Conservation (phyloP, 2,888 invertebrate species). For the Pandemis cinnamomeana region DNA sequence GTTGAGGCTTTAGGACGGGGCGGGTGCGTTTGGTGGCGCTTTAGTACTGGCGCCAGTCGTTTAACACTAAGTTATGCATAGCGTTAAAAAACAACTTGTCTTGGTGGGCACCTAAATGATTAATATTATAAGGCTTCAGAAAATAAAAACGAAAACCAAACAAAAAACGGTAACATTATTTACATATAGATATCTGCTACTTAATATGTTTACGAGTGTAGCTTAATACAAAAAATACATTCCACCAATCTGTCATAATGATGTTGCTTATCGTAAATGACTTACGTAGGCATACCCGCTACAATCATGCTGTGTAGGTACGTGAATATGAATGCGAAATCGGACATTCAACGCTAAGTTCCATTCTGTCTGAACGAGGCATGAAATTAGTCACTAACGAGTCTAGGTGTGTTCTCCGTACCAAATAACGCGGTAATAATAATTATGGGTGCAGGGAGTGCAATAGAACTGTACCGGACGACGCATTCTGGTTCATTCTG, state of each 20-base stretch:
- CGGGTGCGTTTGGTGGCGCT: slow-evolving; percentile 42
- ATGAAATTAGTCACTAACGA: slow-evolving; percentile 76
- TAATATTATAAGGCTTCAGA: no score
- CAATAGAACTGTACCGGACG: slow-evolving; percentile 62
- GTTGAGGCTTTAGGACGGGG: slow-evolving; percentile 63
- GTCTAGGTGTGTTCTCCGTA: slow-evolving; percentile 80
- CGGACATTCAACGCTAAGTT: not conserved
- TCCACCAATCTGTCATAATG: no score
- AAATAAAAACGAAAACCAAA: no score
- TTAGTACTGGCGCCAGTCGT: slow-evolving; percentile 56
- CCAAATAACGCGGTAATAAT: slow-evolving; percentile 76
- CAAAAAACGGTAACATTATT: no score
- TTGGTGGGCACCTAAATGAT: no score
- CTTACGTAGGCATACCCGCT: not conserved
- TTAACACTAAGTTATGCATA: not conserved
- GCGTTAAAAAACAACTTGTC: no score
- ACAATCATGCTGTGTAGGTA: not conserved
- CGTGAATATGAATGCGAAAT: not conserved
- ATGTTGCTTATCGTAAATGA: no score
- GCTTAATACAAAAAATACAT: no score
- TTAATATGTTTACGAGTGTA: no score
- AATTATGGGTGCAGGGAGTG: slow-evolving; percentile 78
- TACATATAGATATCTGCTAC: no score
- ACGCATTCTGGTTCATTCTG: slow-evolving; percentile 46
- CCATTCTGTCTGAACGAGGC: slow-evolving; percentile 61